Evolutionary conservation across 2,113 vertebrate species (phyloP).

Genomic region (Hippoglossus stenolepis): DNA sequence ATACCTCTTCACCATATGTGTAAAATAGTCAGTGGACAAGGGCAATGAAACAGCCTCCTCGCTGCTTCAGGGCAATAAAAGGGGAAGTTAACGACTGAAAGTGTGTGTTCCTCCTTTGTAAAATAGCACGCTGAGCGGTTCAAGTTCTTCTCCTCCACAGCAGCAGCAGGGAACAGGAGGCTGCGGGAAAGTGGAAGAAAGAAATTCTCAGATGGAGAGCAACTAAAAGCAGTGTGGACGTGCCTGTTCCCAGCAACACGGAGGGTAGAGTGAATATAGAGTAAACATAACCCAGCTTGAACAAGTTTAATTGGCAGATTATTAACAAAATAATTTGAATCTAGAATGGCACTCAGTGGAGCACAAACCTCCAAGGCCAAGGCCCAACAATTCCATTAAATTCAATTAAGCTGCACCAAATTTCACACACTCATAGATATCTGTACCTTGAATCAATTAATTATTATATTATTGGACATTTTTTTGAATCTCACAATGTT

Average conservation of each 20-base stretch:
- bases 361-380: background rate
- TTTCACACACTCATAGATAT: background rate
- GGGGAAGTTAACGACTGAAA: constrained; percentile 54
- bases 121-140: constrained; percentile 57
- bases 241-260: constrained; percentile 20
- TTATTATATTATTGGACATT: background rate
- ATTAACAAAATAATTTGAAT: background rate
- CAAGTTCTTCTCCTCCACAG: constrained; percentile 42
- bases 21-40: constrained; percentile 24
- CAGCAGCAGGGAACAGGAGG: constrained; percentile 56
- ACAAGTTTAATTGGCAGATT: background rate
- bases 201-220: background rate
- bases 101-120: constrained; percentile 61
- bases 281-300: background rate
- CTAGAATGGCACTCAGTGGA: background rate
- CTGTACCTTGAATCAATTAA: background rate
- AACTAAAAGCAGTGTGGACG: constrained; percentile 8
- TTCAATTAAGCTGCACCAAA: background rate
- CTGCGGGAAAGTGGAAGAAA: constrained; percentile 57
- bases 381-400: background rate
- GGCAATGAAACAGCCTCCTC: constrained; percentile 38
- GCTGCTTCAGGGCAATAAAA: constrained; percentile 49
- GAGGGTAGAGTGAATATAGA: background rate
- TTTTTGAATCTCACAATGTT: background rate
- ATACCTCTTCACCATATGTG: constrained; percentile 42